Conservation (phyloP, 2,113 vertebrate genomes). For the Elachura formosa region DNA sequence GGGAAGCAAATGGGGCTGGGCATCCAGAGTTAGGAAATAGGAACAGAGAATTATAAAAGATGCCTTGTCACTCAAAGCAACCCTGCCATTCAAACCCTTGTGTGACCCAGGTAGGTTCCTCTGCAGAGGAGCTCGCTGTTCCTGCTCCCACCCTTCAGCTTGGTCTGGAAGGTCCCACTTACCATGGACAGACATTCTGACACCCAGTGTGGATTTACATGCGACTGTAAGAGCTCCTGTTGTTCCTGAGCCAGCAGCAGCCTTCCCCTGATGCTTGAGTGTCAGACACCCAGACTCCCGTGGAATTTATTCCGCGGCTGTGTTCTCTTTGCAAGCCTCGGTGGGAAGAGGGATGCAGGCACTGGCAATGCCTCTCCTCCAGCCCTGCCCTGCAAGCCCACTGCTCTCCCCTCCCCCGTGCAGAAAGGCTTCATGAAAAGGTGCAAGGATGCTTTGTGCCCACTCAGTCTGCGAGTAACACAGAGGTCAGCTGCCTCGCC, state of each 20-base stretch:
- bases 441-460: neutral
- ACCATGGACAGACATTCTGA: neutral
- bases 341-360: neutral
- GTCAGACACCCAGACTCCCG: neutral
- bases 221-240: neutral
- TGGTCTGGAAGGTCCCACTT: neutral
- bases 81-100: neutral
- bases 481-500: neutral
- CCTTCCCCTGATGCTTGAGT: neutral
- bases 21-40: neutral
- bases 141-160: neutral
- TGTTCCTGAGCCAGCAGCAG: neutral
- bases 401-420: neutral
- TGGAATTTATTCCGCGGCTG: neutral
- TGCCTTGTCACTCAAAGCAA: neutral
- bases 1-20: neutral
- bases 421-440: neutral
- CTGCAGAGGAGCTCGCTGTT: neutral
- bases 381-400: neutral
- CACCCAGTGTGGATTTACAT: neutral
- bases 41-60: neutral
- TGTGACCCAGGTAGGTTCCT: neutral
- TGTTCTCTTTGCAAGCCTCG: accelerated
- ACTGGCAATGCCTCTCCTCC: neutral
- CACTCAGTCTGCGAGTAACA: neutral